Base-by-base conservation (phyloP, 2,113 vertebrate genomes). In the Zeus faber region DNA sequence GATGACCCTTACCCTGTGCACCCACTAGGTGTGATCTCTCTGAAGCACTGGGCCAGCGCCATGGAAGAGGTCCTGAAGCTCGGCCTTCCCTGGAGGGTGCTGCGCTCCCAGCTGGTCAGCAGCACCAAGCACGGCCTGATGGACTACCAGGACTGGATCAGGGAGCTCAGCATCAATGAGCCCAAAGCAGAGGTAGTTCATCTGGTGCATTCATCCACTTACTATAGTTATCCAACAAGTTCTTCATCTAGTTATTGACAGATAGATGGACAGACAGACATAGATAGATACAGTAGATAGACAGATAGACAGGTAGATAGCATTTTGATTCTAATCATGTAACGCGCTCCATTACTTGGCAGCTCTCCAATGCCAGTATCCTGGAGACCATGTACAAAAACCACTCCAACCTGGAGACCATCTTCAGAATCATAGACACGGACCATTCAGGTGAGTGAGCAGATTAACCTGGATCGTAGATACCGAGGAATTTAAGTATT, bases 311-410 rank as follows among this genome's bases (percentile, higher is more conserved):
- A 41, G 0, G 27, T 11, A 48, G 4, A n/a, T n/a, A n/a, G 27
- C 4, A 29, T 9, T 29, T 29, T n/a, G 33, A 7, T n/a, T 11
- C 20, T 44, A 54, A 40, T 27, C 25, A 44, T 20, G 23, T 10
- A 24, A 3, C 21, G 13, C 23, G 9, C 6, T 18, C 26, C 33
- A 14, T 41, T 40, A 10, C 24, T 13, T 22, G 10, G 17, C 75
- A 97, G 94, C 87, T 91, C 55, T 86, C 92, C 59, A 90, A 95
- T 49, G 87, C 89, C 0, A 93, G 92, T 57, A 84, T 98, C 68
- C 77, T 98, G 59, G 95, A 98, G 82, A 93, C 85, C 0, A 91
- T 98, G 70, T 98, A 98, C 72, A 91, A 91, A 43, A 96, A 96
- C 74, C 88, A 93, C 62, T 94, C 93, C 52, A 94, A 95, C 73